Conservation (phyloP, 2,888 invertebrate genomes). For the Agonopterix subpropinquella region DNA sequence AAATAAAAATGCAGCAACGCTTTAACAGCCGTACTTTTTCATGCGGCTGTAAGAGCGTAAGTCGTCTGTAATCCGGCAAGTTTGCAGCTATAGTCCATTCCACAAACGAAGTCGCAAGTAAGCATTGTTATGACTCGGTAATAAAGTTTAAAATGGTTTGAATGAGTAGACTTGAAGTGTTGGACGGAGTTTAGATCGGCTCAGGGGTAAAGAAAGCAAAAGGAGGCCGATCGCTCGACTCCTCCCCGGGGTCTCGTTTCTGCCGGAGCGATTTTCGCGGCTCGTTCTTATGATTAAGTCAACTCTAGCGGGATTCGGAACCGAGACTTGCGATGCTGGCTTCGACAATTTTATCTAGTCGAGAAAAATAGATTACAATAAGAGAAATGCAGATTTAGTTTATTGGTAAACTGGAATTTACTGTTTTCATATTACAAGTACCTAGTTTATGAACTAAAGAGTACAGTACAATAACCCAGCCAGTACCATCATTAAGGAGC, state of each 20-base stretch:
- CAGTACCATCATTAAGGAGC: too few relatives aligned
- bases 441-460: too few relatives aligned
- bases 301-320: slow-evolving; percentile 57
- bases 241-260: slow-evolving; percentile 63
- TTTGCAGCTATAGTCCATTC: slow-evolving; percentile 21
- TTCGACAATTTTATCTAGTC: slow-evolving; percentile 29
- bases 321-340: slow-evolving; percentile 28
- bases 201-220: slow-evolving; percentile 31
- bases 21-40: slow-evolving; percentile 45
- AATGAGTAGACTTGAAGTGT: slow-evolving; percentile 15
- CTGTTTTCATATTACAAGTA: too few relatives aligned
- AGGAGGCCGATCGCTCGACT: slow-evolving; percentile 47
- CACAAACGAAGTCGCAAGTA: slow-evolving; percentile 12
- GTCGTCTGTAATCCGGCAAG: slow-evolving; percentile 51
- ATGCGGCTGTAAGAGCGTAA: slow-evolving; percentile 33
- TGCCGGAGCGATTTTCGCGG: slow-evolving; percentile 64
- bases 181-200: slow-evolving; percentile 1
- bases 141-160: slow-evolving; percentile 1
- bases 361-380: slow-evolving; percentile 11
- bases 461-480: too few relatives aligned
- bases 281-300: slow-evolving; percentile 72
- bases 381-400: not conserved
- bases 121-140: too few relatives aligned
- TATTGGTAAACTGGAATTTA: too few relatives aligned
- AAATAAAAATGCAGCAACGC: slow-evolving; percentile 39